A percentile compares a stretch with the other conserved stretches of the same genome.
phyloP scores from a whole-genome alignment of 2,113 vertebrate species.

The Lanius collurio region DNA sequence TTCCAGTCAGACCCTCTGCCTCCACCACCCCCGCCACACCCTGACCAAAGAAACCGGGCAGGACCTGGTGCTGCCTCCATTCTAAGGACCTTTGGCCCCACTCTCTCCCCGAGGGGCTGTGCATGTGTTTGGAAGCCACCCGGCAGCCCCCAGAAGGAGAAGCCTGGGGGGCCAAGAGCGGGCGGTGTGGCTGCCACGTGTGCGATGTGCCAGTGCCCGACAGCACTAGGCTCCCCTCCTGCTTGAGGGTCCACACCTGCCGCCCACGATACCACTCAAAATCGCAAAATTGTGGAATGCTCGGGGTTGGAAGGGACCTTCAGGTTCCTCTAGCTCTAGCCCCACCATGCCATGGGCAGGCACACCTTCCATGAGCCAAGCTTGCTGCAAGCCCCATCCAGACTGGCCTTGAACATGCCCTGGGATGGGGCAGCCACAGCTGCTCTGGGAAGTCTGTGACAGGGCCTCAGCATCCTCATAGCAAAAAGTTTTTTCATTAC shows the following conservation, averaged over 20 bases:
- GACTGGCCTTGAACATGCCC: neutral
- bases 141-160: no score
- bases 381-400: neutral
- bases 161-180: accelerated
- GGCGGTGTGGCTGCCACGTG: accelerated
- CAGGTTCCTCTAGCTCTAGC: neutral
- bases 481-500: neutral
- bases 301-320: neutral
- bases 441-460: neutral
- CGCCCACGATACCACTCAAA: accelerated
- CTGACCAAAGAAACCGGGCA: neutral
- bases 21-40: accelerated
- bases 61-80: accelerated
- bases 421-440: neutral
- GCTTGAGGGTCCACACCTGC: accelerated
- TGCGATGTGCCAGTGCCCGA: no score
- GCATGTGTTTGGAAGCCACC: neutral
- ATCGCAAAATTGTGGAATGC: neutral
- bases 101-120: accelerated
- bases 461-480: neutral
- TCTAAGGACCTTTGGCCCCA: accelerated
- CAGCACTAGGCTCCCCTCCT: neutral
- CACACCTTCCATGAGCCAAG: neutral
- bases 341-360: accelerated
- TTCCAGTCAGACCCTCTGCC: accelerated